Conservation (phyloP, 2,113 vertebrate genomes). For the Lepus europaeus region DNA sequence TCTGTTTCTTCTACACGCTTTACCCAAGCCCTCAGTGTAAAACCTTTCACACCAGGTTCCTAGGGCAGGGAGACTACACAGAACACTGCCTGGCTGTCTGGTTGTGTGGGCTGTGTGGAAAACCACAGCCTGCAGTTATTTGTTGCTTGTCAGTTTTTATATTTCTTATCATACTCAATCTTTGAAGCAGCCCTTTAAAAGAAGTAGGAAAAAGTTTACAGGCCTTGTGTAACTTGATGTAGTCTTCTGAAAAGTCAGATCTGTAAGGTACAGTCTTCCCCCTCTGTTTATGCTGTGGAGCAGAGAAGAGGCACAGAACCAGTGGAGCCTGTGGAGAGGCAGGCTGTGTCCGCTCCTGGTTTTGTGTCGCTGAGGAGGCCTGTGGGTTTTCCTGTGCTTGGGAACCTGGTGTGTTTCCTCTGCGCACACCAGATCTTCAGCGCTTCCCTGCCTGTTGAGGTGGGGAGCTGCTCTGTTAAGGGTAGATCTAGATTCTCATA, state of each 20-base stretch:
- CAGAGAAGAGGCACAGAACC: too few species aligned
- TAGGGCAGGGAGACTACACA: neutral
- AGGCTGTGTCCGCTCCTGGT: neutral
- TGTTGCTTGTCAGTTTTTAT: neutral
- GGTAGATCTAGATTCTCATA: neutral
- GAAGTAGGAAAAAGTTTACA: neutral
- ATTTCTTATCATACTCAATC: neutral
- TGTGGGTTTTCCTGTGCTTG: neutral
- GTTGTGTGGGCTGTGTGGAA: neutral
- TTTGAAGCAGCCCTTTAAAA: neutral
- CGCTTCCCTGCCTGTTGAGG: neutral
- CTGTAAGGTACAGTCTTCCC: too few species aligned
- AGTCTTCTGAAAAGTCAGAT: slow-evolving; percentile 1
- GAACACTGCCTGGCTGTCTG: neutral
- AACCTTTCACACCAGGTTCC: neutral
- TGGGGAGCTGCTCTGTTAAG: slow-evolving; percentile 4
- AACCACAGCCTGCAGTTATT: neutral
- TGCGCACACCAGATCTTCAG: neutral
- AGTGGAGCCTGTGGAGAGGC: too few species aligned
- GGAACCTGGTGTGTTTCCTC: neutral
- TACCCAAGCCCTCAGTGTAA: neutral
- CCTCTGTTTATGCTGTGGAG: too few species aligned
- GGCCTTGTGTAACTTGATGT: neutral
- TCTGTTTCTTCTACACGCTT: neutral
- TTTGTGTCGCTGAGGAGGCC: neutral